Evolutionary conservation across 1,140 invertebrate species (phyloP).

Genomic region (Drosophila leontia): DNA sequence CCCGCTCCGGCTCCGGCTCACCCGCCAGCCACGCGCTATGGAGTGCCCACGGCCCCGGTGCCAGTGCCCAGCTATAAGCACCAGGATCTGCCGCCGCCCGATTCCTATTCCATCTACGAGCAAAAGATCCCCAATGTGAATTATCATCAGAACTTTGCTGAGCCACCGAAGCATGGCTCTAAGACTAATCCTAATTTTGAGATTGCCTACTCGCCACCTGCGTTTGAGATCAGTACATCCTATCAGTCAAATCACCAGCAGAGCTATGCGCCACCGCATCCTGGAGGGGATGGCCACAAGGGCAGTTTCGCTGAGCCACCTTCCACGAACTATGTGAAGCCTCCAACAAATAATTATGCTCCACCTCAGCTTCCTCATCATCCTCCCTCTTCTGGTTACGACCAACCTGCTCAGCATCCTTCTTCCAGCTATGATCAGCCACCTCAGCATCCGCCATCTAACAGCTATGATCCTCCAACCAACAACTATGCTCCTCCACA

Average conservation of each 20-base stretch:
- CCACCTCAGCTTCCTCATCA: slow-evolving; percentile 36
- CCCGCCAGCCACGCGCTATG: slow-evolving; percentile 39
- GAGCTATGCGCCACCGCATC: slow-evolving; percentile 39
- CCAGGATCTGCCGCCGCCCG: slow-evolving; percentile 26
- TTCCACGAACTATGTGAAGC: slow-evolving; percentile 29
- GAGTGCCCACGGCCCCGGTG: slow-evolving; percentile 39
- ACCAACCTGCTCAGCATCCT: slow-evolving; percentile 17
- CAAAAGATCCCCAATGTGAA: slow-evolving; percentile 72
- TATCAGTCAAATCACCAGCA: slow-evolving; percentile 48
- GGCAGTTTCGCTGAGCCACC: slow-evolving; percentile 17
- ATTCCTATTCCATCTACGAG: slow-evolving; percentile 69
- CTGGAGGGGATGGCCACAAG: not conserved
- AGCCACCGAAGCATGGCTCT: slow-evolving; percentile 53
- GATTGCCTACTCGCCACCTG: slow-evolving; percentile 74
- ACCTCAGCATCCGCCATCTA: slow-evolving; percentile 4
- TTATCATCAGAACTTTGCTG: slow-evolving; percentile 68
- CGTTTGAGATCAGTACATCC: slow-evolving; percentile 73
- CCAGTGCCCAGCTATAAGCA: slow-evolving; percentile 35
- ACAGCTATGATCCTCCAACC: slow-evolving; percentile 1
- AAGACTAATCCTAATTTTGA: slow-evolving; percentile 48
- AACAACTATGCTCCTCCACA: slow-evolving; percentile 10
- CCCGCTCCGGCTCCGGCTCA: slow-evolving; percentile 5
- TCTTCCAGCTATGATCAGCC: slow-evolving; percentile 10
- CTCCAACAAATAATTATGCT: slow-evolving; percentile 5
- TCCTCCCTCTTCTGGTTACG: slow-evolving; percentile 17